Evolutionary conservation across 1,140 invertebrate species (phyloP).

Genomic region (Temnothorax nylanderi): DNA sequence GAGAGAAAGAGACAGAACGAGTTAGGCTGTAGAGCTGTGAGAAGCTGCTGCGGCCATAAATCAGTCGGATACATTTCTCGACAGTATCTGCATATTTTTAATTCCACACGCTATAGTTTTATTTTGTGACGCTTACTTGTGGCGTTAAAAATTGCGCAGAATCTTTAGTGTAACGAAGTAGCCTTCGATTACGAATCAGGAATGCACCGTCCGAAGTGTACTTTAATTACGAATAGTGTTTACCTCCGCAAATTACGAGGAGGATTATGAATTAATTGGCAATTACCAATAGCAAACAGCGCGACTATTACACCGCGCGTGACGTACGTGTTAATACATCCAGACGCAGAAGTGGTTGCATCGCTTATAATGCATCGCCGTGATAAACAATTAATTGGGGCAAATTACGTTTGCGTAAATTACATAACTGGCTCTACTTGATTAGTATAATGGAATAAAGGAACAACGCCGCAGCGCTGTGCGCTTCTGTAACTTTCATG

Average conservation of each 20-base stretch:
- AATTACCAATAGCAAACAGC: slow-evolving; percentile 49
- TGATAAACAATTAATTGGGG: slow-evolving; percentile 38
- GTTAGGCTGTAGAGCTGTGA: neutral
- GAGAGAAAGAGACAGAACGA: neutral
- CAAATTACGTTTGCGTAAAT: slow-evolving; percentile 48
- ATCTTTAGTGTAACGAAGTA: neutral
- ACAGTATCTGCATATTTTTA: neutral
- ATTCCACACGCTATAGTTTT: neutral
- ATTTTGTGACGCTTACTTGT: neutral
- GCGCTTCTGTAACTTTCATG: neutral
- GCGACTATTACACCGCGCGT: neutral
- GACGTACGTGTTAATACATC: slow-evolving; percentile 6
- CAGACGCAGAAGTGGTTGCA: neutral
- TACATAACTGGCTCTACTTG: slow-evolving; percentile 42
- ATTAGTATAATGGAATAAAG: slow-evolving; percentile 41
- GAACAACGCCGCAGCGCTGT: neutral
- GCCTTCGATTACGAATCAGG: neutral
- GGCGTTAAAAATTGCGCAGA: neutral
- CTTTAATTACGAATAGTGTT: slow-evolving; percentile 43
- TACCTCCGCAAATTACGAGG: slow-evolving; percentile 20
- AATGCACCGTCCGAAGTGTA: neutral
- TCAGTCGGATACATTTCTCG: neutral
- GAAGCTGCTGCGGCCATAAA: neutral
- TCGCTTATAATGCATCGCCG: neutral
- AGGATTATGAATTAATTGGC: slow-evolving; percentile 61